Evolutionary conservation across 2,797 vertebrate genomes (phyloP).

Genomic region (Dromococcyx pavoninus): DNA sequence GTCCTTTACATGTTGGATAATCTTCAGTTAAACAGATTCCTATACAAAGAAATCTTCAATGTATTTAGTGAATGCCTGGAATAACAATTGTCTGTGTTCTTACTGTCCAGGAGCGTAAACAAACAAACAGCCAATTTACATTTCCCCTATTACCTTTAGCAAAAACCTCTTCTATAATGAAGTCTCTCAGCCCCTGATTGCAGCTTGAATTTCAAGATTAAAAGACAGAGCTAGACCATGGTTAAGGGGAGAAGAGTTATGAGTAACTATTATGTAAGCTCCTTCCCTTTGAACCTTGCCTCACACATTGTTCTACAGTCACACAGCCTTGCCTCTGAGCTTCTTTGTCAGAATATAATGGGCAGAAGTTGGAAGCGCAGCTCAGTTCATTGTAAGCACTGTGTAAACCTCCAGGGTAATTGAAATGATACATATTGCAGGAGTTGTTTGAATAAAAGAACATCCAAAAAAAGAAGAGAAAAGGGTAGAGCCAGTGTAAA

Average conservation of each 20-base stretch:
- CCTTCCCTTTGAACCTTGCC: slow-evolving; percentile 47
- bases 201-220: slow-evolving; percentile 31
- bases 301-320: slow-evolving; percentile 41
- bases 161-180: slow-evolving; percentile 5
- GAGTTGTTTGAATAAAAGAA: slow-evolving; percentile 44
- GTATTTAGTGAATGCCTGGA: slow-evolving; percentile 48
- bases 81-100: slow-evolving; percentile 54
- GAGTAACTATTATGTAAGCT: slow-evolving; percentile 27
- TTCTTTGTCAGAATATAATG: slow-evolving; percentile 56
- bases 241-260: neutral
- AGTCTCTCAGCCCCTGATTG: neutral
- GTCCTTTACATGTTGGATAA: slow-evolving; percentile 42
- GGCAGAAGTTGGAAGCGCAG: slow-evolving; percentile 41
- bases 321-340: slow-evolving; percentile 34
- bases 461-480: slow-evolving; percentile 30
- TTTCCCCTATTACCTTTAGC: slow-evolving; percentile 35
- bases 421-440: slow-evolving; percentile 58
- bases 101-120: slow-evolving; percentile 62
- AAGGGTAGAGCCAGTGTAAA: slow-evolving; percentile 16
- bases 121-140: slow-evolving; percentile 59
- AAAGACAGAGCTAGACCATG: neutral
- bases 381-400: slow-evolving; percentile 40
- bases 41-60: slow-evolving; percentile 41
- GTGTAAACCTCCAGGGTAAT: slow-evolving; percentile 53
- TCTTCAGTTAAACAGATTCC: slow-evolving; percentile 48